Evolutionary conservation across 2,797 vertebrate species (phyloP).

Genomic region (Acanthurus tractus): DNA sequence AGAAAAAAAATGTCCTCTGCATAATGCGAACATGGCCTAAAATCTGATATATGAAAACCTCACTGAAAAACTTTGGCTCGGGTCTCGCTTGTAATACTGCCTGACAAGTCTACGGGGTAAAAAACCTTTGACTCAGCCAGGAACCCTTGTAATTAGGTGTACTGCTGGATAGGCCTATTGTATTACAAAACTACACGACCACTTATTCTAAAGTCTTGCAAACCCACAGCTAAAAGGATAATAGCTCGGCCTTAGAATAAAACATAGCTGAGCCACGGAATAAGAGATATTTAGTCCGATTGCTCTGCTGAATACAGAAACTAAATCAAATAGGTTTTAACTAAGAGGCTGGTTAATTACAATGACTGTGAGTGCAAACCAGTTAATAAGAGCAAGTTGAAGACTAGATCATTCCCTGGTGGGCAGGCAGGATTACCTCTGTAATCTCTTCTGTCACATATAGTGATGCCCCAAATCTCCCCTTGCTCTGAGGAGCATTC

Average conservation of each 20-base stretch:
- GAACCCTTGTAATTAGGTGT: slow-evolving; percentile 77
- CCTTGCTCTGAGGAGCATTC: slow-evolving; percentile 86
- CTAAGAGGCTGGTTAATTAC: slow-evolving; percentile 84
- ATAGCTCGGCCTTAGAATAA: slow-evolving; percentile 80
- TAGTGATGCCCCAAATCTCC: slow-evolving; percentile 89
- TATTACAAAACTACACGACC: slow-evolving; percentile 82
- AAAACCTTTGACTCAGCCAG: slow-evolving; percentile 64
- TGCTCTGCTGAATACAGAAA: slow-evolving; percentile 77
- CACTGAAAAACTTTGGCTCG: slow-evolving; percentile 25
- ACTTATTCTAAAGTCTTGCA: slow-evolving; percentile 80
- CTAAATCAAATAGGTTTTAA: slow-evolving; percentile 84
- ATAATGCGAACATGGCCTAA: slow-evolving; percentile 26
- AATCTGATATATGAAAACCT: slow-evolving; percentile 33
- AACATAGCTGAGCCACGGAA: slow-evolving; percentile 80
- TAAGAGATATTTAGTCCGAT: slow-evolving; percentile 81
- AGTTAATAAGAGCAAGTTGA: slow-evolving; percentile 87
- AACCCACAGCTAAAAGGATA: slow-evolving; percentile 85
- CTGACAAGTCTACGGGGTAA: slow-evolving; percentile 40
- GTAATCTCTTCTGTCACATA: slow-evolving; percentile 93
- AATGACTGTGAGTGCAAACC: slow-evolving; percentile 83
- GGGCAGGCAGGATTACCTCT: slow-evolving; percentile 88
- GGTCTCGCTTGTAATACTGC: slow-evolving; percentile 29
- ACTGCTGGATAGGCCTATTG: slow-evolving; percentile 72
- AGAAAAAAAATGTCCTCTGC: background rate
- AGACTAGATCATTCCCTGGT: slow-evolving; percentile 87